Evolutionary conservation across 2,797 vertebrate species (phyloP), one percentile per base, ranked within the genome.

Genomic region (Sebastes cheni): DNA sequence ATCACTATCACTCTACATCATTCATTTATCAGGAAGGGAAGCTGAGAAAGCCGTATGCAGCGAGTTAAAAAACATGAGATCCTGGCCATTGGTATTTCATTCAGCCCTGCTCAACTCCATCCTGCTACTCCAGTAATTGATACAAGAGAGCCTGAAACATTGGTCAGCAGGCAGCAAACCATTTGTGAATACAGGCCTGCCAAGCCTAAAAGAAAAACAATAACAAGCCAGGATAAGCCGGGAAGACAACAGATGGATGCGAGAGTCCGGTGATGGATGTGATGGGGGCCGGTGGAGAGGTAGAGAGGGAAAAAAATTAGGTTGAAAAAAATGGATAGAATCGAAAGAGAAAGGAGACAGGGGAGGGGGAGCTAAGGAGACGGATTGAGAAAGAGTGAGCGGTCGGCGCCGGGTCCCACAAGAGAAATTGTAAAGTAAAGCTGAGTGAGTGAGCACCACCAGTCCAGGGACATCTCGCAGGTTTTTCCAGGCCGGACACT

Each of bases 361-460:
- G 80, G 80, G 82, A 83, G 83, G 29, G 83, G 25, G 83, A 84
- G 84, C 67, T 55, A 34, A 75, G 81, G 88, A 96, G 90, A 86
- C 75, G 52, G 84, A 95, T 92, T 93, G 96, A 95, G 96, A 93
- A 92, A 95, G 96, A 96, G 96, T 95, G 95, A 94, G 95, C 85
- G 92, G 94, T 95, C 96, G 95, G 95, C 94, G 92, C 91, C 86
- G 93, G 95, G 96, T 98, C 97, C 98, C 97, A 94, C 91, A 96
- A 98, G 97, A 96, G 96, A 95, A 95, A 95, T 97, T 96, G 96
- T 95, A 95, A 96, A 97, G 97, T 97, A 96, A 98, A 96, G 96
- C 97, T 96, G 97, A 97, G 95, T 96, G 97, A 98, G 97, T 94
- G 96, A 96, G 96, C 95, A 97, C 95, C 96, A 87, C 93, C 94